phyloP scores from a whole-genome alignment of 2,113 vertebrate genomes.

The Mellivora capensis region DNA sequence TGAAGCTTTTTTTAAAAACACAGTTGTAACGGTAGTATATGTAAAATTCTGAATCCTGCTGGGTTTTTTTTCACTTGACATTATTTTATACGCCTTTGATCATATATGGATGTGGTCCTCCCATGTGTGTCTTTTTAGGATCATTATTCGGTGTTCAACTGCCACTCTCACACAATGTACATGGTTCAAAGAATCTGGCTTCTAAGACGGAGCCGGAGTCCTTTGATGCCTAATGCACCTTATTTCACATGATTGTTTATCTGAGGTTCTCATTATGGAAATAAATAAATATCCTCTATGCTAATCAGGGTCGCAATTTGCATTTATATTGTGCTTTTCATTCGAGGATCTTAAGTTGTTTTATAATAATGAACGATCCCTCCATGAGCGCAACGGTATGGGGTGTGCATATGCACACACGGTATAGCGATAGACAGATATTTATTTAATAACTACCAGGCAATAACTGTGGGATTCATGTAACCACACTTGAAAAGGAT shows the following conservation, averaged over 20 bases:
- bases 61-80: not conserved
- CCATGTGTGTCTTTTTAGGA: not conserved
- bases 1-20: not conserved
- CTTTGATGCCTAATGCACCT: slow-evolving; percentile 48
- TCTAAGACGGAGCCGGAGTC: not conserved
- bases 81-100: slow-evolving; percentile 36
- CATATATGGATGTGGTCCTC: not conserved
- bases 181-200: not conserved
- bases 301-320: slow-evolving; percentile 73
- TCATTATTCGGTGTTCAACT: not conserved
- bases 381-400: not conserved
- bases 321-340: slow-evolving; percentile 77
- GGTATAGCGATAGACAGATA: not conserved
- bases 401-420: not conserved
- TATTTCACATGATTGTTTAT: slow-evolving; percentile 71
- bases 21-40: accelerated
- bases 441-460: slow-evolving; percentile 72
- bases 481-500: not conserved
- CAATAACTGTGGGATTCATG: slow-evolving; percentile 28
- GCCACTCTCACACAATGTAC: slow-evolving; percentile 18
- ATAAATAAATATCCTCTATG: slow-evolving; percentile 76
- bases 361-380: slow-evolving; percentile 63
- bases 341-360: slow-evolving; percentile 67
- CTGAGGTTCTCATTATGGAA: slow-evolving; percentile 73
- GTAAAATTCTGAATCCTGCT: not conserved